Evolutionary conservation across 2,797 vertebrate species (phyloP).

Genomic region (Agapornis canus): DNA sequence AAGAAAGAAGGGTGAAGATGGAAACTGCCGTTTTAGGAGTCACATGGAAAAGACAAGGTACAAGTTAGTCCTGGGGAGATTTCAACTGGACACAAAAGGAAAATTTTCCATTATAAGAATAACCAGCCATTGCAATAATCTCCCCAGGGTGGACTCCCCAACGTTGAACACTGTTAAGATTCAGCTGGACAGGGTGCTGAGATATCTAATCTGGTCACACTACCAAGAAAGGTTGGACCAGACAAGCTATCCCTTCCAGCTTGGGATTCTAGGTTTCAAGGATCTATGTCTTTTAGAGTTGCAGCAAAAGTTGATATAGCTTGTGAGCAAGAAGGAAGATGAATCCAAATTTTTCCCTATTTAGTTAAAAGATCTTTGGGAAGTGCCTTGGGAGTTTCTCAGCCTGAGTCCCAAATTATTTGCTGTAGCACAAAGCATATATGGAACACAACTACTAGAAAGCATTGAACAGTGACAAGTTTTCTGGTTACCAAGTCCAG

Average conservation of each 20-base stretch:
- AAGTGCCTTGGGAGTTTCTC: background rate
- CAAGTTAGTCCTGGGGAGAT: background rate
- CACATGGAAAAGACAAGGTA: background rate
- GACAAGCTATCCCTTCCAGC: background rate
- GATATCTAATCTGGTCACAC: background rate
- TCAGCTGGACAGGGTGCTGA: background rate
- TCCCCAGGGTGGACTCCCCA: background rate
- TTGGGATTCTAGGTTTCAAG: background rate
- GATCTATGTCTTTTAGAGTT: background rate
- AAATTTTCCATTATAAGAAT: background rate
- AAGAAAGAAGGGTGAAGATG: background rate
- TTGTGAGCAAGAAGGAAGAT: background rate
- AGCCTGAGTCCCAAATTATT: no score
- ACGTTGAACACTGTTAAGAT: background rate
- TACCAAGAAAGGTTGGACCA: background rate
- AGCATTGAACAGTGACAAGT: background rate
- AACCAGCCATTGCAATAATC: background rate
- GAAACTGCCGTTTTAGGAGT: background rate
- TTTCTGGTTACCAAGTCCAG: rapidly evolving
- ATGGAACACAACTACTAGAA: background rate
- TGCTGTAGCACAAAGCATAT: background rate
- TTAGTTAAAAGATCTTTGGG: background rate
- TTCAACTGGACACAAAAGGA: background rate
- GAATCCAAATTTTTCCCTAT: background rate
- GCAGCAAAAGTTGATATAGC: background rate